Base-by-base conservation (phyloP, 2,113 vertebrate species). In the Lethenteron camtschaticum region DNA sequence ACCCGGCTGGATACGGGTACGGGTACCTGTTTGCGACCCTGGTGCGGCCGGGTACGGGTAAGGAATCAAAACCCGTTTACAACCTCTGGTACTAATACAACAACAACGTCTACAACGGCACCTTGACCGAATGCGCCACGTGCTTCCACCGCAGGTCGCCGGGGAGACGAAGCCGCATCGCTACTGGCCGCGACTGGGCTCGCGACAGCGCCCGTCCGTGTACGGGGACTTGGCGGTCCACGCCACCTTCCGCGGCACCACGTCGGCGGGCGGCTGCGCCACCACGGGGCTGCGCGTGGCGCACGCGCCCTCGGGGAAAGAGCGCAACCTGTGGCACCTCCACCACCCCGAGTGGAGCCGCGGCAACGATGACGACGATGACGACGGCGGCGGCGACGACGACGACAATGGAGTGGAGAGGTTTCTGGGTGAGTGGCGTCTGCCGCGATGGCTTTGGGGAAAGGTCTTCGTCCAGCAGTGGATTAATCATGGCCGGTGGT, bases 141-240 rank as follows among this genome's bases (percentile, higher is more conserved):
- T 7, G 41, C 5, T 41, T 41, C 41, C 41, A 41, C 41, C 41
- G 41, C 41, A 41, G 41, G 41, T 41, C 41, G 41, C 41, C 41
- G 41, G 41, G 41, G 41, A 41, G 1, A 7, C 96, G 73, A 99
- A 96, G 81, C 95, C 90, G 76, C 96, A 86, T 76, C 80, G 92
- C 57, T 99, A 99, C 57, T 99, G 94, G 94, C 92, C 94, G 1
- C 81, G 90, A 5, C 88, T 99, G 3, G 92, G 94, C 20, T 94
- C 94, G 3, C 82, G 90, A 11, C 89, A 96, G 81, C 95, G 90
- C 79, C 89, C 88, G 0, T 85, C 90, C 72, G 95, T 89, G 0
- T 96, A 95, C 1, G 90, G 92, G 1, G 85, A 89, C 69, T 95
- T 97, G 76, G 95, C 89, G 79, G 96, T 99, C 73, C 96, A 90